These are phyloP conservation scores for Coenonympha glycerion DNA, from an alignment of 2,888 invertebrate species.

Conservation along the genomic window DNA sequence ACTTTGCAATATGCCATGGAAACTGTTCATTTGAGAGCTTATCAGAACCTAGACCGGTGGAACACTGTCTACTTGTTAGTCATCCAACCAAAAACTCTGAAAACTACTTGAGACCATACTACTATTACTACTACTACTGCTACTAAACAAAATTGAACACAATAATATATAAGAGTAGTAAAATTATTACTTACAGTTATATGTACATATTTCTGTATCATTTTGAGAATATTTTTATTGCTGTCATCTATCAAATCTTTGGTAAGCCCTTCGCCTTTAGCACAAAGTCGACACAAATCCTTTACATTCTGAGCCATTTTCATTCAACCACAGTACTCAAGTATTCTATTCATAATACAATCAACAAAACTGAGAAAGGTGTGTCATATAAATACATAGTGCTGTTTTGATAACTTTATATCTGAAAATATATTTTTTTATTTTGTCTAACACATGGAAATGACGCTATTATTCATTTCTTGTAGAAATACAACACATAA, in stretches of 20 bases:
- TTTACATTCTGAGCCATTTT: constrained; percentile 36
- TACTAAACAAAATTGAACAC: neutral
- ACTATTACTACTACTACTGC: too few species aligned
- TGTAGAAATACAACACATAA: too few species aligned
- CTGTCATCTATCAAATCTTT: constrained; percentile 60
- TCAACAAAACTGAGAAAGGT: neutral
- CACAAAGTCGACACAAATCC: constrained; percentile 66
- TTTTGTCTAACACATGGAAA: too few species aligned
- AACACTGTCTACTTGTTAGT: too few species aligned
- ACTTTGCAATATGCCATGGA: too few species aligned
- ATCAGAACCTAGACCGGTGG: too few species aligned
- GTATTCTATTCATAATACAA: constrained; percentile 15
- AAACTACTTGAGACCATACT: neutral
- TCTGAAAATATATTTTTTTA: too few species aligned
- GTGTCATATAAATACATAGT: neutral
- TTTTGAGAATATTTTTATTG: constrained; percentile 54
- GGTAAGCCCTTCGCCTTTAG: constrained; percentile 53
- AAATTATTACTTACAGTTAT: constrained; percentile 47
- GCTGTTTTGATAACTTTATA: neutral
- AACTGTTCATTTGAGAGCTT: too few species aligned
- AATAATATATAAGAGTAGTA: too few species aligned
- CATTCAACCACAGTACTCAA: constrained; percentile 4
- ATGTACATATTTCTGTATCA: constrained; percentile 59
- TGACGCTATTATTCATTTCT: too few species aligned
- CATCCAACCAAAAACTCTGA: neutral